A percentile compares a stretch with the other conserved stretches of the same genome.
These are phyloP conservation scores for Aleadryas rufinucha DNA, from an alignment of 2,113 vertebrate genomes.

Conservation along the genomic window DNA sequence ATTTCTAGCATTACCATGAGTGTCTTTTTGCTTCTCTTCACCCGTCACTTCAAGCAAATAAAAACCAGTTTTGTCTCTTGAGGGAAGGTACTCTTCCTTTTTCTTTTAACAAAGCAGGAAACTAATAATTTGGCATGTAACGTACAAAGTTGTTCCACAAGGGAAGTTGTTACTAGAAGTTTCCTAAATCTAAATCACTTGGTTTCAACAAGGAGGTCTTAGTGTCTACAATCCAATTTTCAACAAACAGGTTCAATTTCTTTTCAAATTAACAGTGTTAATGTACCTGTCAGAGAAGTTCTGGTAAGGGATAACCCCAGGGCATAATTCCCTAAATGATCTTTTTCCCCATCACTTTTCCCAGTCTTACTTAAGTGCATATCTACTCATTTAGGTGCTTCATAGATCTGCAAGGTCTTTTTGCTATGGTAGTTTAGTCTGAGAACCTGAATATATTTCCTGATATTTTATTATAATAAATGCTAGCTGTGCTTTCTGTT, in stretches of 20 bases:
- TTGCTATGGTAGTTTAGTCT: neutral
- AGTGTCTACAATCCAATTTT: neutral
- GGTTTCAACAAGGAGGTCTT: neutral
- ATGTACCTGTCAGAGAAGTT: neutral
- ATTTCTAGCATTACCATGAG: constrained; percentile 8
- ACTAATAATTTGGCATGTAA: neutral
- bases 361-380: neutral
- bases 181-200: neutral
- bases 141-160: neutral
- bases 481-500: neutral
- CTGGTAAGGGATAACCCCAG: neutral
- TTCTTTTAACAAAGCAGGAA: neutral
- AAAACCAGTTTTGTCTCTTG: neutral
- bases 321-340: neutral
- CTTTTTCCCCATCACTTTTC: neutral
- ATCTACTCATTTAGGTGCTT: neutral
- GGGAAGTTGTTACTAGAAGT: neutral
- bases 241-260: neutral
- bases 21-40: constrained; percentile 22
- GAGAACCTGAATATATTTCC: neutral
- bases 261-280: neutral
- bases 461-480: neutral
- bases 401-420: neutral
- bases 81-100: neutral
- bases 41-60: neutral